A percentile compares a stretch with the other conserved stretches of the same genome.
phyloP scores from a whole-genome alignment of 2,113 vertebrate species.

The Micromys minutus region DNA sequence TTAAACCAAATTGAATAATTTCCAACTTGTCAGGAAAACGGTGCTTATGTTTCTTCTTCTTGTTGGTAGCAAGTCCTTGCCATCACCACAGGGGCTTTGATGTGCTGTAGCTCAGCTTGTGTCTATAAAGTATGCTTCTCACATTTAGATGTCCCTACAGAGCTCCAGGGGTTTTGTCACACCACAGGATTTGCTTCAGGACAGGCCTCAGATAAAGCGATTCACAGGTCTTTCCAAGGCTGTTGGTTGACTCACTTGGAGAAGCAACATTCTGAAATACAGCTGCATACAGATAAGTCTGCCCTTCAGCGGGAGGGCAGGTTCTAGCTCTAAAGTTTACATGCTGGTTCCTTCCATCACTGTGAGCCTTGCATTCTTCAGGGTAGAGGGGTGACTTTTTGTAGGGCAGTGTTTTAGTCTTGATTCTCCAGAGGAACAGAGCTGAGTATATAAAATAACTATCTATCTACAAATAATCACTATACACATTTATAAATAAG shows the following conservation, averaged over 20 bases:
- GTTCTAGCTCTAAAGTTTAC: background rate
- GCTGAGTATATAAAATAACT: background rate
- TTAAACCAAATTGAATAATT: background rate
- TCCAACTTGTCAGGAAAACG: background rate
- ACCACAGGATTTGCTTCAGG: background rate
- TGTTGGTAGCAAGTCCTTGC: background rate
- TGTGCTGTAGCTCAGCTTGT: background rate
- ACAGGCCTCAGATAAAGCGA: background rate
- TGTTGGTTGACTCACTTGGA: background rate
- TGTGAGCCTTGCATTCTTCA: background rate
- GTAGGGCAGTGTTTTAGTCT: background rate
- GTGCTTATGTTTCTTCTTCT: background rate
- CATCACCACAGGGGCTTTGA: no score
- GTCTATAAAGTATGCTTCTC: background rate
- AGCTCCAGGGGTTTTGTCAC: background rate
- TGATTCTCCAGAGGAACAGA: background rate
- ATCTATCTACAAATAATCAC: no score
- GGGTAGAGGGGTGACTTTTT: background rate
- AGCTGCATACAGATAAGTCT: accelerated
- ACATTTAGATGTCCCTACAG: accelerated
- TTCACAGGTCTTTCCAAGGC: no score
- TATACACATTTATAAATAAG: background rate
- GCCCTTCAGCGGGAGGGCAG: accelerated
- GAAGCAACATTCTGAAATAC: background rate
- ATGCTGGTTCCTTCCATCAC: background rate